Evolutionary conservation across 2,888 invertebrate genomes (phyloP).

Genomic region (Stenoptilia bipunctidactyla): DNA sequence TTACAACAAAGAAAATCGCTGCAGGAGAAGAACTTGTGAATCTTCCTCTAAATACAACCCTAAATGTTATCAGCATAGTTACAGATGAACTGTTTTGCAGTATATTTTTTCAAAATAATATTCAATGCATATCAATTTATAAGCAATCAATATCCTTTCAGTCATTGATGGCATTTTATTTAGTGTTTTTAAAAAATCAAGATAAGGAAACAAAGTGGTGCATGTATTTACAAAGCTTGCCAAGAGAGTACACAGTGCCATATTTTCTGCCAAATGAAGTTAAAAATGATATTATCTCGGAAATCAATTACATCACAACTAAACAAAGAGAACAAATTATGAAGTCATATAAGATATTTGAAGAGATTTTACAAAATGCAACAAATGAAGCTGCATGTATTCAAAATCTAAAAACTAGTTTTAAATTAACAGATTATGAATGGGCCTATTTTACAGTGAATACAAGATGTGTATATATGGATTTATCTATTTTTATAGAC

Average conservation of each 20-base stretch:
- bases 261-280: constrained; percentile 75
- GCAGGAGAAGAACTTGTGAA: constrained; percentile 73
- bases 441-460: constrained; percentile 91
- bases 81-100: constrained; percentile 64
- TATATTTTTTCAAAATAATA: constrained; percentile 44
- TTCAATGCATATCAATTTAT: constrained; percentile 51
- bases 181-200: constrained; percentile 76
- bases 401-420: constrained; percentile 42
- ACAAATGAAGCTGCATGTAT: constrained; percentile 41
- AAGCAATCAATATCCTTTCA: constrained; percentile 72
- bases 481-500: constrained; percentile 54
- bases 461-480: constrained; percentile 85
- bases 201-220: constrained; percentile 67
- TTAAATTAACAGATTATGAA: constrained; percentile 71
- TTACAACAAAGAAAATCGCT: constrained; percentile 67
- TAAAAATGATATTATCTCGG: constrained; percentile 66
- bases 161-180: constrained; percentile 79
- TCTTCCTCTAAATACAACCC: constrained; percentile 71
- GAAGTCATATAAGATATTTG: constrained; percentile 51
- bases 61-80: constrained; percentile 71
- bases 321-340: constrained; percentile 63
- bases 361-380: constrained; percentile 45
- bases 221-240: constrained; percentile 78
- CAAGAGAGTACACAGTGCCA: constrained; percentile 75
- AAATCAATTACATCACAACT: constrained; percentile 62